A percentile compares a stretch with the other conserved stretches of the same genome.
Conservation (phyloP, 2,797 vertebrate genomes). For the Danio jaintianensis region DNA sequence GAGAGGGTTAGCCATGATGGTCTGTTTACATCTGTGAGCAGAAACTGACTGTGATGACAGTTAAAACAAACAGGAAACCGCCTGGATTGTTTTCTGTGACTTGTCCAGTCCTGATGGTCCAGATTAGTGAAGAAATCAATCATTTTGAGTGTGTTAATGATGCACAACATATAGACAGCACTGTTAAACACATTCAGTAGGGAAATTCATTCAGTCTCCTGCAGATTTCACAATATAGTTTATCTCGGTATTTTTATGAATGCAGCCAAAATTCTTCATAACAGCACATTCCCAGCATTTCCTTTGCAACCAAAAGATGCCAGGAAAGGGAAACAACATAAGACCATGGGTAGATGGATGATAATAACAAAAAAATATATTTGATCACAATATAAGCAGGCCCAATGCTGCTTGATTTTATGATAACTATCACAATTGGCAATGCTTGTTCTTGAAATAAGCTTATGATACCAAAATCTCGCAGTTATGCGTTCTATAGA, state of each 20-base stretch:
- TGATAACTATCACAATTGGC: too few relatives aligned
- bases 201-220: neutral
- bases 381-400: neutral
- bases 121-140: conserved; percentile 4
- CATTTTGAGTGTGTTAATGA: neutral
- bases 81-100: neutral
- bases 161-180: neutral
- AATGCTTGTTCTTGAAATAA: too few relatives aligned
- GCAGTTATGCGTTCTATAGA: too few relatives aligned
- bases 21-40: neutral
- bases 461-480: too few relatives aligned
- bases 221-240: neutral
- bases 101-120: conserved; percentile 16
- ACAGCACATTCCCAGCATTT: neutral
- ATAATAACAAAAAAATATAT: neutral
- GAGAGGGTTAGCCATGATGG: neutral
- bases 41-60: neutral
- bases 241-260: neutral
- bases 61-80: conserved; percentile 35
- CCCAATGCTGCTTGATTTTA: too few relatives aligned
- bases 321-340: neutral
- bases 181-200: neutral
- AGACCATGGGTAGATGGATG: neutral
- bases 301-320: neutral
- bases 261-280: neutral